phyloP scores from a whole-genome alignment of 2,888 invertebrate genomes.

The Lycia hirtaria region DNA sequence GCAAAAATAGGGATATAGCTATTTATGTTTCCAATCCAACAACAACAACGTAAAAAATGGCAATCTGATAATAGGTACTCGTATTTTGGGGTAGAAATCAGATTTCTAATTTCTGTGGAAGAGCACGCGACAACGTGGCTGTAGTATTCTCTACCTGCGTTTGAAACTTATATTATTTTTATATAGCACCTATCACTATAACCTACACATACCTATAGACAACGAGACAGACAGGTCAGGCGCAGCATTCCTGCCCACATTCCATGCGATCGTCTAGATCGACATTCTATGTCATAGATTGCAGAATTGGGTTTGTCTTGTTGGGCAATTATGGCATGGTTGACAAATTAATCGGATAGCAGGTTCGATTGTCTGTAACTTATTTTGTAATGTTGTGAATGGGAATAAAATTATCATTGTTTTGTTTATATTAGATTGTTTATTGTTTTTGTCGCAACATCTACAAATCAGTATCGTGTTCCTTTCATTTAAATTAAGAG shows the following conservation, averaged over 20 bases:
- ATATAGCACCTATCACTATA: too few species aligned
- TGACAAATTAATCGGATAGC: conserved; percentile 56
- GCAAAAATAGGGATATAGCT: too few species aligned
- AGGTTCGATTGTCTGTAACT: conserved; percentile 38
- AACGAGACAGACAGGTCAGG: conserved; percentile 16
- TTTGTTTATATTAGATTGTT: conserved; percentile 1
- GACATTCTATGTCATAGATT: conserved; percentile 51
- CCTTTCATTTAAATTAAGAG: too few species aligned
- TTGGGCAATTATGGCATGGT: conserved; percentile 48
- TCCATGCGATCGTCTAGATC: conserved; percentile 36
- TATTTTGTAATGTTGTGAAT: conserved; percentile 32
- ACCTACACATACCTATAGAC: too few species aligned
- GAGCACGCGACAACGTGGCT: too few species aligned
- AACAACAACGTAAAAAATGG: too few species aligned
- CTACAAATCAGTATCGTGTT: neutral
- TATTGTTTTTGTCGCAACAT: neutral
- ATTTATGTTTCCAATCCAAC: too few species aligned
- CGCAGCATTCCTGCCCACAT: conserved; percentile 32
- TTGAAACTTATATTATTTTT: too few species aligned
- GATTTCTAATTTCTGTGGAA: too few species aligned
- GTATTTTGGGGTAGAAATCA: too few species aligned
- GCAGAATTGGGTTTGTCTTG: conserved; percentile 42
- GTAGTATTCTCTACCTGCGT: too few species aligned
- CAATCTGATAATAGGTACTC: too few species aligned
- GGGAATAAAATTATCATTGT: conserved; percentile 8